phyloP scores from a whole-genome alignment of 2,797 vertebrate genomes.

The Pangasius sanitwongsei region DNA sequence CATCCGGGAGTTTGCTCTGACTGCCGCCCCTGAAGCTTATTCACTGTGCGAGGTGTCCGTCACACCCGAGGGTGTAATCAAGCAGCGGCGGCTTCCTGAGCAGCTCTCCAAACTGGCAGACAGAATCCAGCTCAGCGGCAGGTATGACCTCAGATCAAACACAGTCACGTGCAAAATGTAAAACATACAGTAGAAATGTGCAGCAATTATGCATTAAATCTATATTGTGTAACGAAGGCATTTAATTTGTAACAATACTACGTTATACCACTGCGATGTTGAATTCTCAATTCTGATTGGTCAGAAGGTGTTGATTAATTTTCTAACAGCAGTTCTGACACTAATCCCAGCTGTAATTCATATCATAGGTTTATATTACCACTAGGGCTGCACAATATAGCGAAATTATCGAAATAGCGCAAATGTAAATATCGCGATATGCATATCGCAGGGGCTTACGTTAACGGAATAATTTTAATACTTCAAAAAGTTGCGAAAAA shows the following conservation, averaged over 20 bases:
- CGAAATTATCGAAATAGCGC: too few species aligned
- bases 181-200: not conserved
- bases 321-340: not conserved
- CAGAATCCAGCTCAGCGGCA: constrained; percentile 95
- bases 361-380: not conserved
- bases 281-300: not conserved
- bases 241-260: not conserved
- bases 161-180: too few species aligned
- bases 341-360: not conserved
- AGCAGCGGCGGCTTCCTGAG: constrained; percentile 93
- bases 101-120: constrained; percentile 98
- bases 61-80: constrained; percentile 97
- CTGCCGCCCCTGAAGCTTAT: constrained; percentile 88
- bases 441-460: too few species aligned
- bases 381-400: too few species aligned
- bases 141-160: constrained; percentile 68
- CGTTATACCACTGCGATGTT: not conserved
- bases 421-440: too few species aligned
- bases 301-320: not conserved
- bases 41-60: constrained; percentile 97
- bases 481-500: too few species aligned
- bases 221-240: not conserved
- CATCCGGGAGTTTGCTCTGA: constrained; percentile 94
- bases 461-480: too few species aligned
- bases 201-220: not conserved